Percentiles rank a stretch among this genome's conserved stretches.
phyloP scores from a whole-genome alignment of 2,113 vertebrate species.

The Datnioides undecimradiatus region DNA sequence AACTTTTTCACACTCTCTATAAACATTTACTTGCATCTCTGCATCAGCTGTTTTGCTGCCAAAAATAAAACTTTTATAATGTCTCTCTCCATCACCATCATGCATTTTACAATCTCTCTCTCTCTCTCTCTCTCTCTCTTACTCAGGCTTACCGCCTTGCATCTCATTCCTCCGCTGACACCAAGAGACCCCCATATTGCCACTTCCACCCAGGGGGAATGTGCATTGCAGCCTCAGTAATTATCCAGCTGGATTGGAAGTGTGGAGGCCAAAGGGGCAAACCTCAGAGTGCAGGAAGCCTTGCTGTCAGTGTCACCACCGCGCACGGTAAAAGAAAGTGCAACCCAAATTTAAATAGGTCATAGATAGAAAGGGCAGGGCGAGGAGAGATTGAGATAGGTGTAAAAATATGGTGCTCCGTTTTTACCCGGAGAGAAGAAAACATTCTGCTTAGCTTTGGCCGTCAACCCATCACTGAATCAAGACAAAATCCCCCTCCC shows the following conservation, averaged over 20 bases:
- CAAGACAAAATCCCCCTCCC: not conserved
- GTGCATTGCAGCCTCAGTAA: slow-evolving; percentile 66
- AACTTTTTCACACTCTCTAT: slow-evolving; percentile 59
- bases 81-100: slow-evolving; percentile 52
- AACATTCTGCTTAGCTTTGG: slow-evolving; percentile 5
- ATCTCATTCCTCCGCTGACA: slow-evolving; percentile 65
- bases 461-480: slow-evolving; percentile 5
- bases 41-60: slow-evolving; percentile 68
- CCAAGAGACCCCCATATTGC: slow-evolving; percentile 45
- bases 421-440: slow-evolving; percentile 4
- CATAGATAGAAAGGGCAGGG: slow-evolving; percentile 39
- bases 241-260: slow-evolving; percentile 65
- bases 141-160: slow-evolving; percentile 20
- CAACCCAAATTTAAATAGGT: slow-evolving; percentile 68
- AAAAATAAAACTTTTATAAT: slow-evolving; percentile 70
- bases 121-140: not conserved
- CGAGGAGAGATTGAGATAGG: not conserved
- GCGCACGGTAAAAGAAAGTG: slow-evolving; percentile 25
- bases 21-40: slow-evolving; percentile 66
- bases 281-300: slow-evolving; percentile 53
- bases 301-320: slow-evolving; percentile 50
- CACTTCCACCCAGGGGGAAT: slow-evolving; percentile 49
- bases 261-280: slow-evolving; percentile 65
- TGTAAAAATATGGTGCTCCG: slow-evolving; percentile 12
- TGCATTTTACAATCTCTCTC: slow-evolving; percentile 41